Conservation (phyloP, 2,888 invertebrate species). For the Cosmia pyralina region DNA sequence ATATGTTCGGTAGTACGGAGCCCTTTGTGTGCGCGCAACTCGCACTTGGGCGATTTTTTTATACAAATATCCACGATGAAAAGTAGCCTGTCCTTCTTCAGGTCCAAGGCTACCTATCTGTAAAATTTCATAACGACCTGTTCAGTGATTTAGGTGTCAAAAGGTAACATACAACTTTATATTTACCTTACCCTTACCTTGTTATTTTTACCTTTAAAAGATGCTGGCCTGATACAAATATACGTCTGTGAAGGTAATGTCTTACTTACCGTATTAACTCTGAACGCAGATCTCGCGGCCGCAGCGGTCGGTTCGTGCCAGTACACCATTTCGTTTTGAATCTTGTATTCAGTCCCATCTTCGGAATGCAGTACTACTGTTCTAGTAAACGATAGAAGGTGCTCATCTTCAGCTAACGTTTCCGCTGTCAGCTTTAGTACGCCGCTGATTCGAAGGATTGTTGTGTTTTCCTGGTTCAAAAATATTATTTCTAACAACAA, state of each 20-base stretch:
- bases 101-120: background rate
- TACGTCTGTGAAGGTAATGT: background rate
- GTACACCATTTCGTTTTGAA: constrained; percentile 92
- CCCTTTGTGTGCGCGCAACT: too few species aligned
- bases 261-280: constrained; percentile 79
- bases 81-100: background rate
- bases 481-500: background rate
- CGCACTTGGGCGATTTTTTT: background rate
- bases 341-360: constrained; percentile 89
- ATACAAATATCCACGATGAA: background rate
- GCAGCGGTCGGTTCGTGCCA: constrained; percentile 88
- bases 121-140: too few species aligned
- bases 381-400: constrained; percentile 89
- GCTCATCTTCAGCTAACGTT: constrained; percentile 85
- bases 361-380: constrained; percentile 88
- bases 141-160: background rate
- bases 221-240: background rate
- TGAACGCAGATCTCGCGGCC: constrained; percentile 77
- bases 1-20: too few species aligned
- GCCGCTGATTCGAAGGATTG: constrained; percentile 91
- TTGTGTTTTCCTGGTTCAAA: constrained; percentile 75
- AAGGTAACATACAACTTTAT: background rate
- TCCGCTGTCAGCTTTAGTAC: constrained; percentile 91
- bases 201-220: background rate
- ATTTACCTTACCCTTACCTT: too few species aligned